Evolutionary conservation across 2,113 vertebrate species (phyloP), one percentile per base, ranked within the genome.

Genomic region (Leptobrachium ailaonicum): DNA sequence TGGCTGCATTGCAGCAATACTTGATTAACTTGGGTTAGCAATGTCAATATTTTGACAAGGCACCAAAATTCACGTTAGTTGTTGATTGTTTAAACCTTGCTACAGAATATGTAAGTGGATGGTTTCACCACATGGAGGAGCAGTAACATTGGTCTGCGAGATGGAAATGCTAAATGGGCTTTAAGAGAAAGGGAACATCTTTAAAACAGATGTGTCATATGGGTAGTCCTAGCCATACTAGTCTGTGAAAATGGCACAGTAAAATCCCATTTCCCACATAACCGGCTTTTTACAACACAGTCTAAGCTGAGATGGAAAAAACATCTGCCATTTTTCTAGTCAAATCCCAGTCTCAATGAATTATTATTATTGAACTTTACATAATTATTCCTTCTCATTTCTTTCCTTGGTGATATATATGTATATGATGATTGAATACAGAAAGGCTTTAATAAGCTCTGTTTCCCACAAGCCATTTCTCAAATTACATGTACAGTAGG

Each of bases 121-220:
- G 40, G 14, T 4, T 32, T 56, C 12, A 42, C 54, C 71, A n/a
- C 71, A 73, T 42, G 71, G 71, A 73, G 71, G 54, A 60, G 71
- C 54, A 44, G 53, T 73, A 56, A 60, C 71, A 60, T 60, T 73
- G 11, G 62, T 14, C 41, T 73, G 54, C 41, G 7, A 42, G 41
- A 41, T 40, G 7, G 6, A 75, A 66, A 41, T 12, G 41, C 43
- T 66, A 45, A 67, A 53, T 66, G 14, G 3, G 64, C 67, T 13
- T 45, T 12, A 66, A 41, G 62, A 40, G 41, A 20, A 13, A 45
- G 60, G 63, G 40, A 67, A 56, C 63, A 76, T 76, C 63, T 76
- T 76, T 67, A 67, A 67, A 76, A 50, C 74, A 76, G 74, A 76
- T 76, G 74, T 67, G 74, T 76, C 63, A 67, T 66, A 66, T 76